Evolutionary conservation across 2,113 vertebrate genomes (phyloP).

Genomic region (Tamias sibiricus): DNA sequence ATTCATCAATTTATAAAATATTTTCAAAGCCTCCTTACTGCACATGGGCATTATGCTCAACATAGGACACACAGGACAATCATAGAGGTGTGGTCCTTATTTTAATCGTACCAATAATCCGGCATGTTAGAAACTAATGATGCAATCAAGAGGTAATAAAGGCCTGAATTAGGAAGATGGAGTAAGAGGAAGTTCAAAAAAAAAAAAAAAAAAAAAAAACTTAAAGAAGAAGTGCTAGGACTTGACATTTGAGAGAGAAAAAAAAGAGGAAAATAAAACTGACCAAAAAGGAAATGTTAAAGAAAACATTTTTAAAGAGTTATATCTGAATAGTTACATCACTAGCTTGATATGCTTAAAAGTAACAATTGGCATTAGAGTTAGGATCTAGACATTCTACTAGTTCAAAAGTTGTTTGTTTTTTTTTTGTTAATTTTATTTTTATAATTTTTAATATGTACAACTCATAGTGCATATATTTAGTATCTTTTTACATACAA

Average conservation of each 20-base stretch:
- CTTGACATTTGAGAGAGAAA: background rate
- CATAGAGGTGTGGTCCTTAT: background rate
- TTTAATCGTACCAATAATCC: background rate
- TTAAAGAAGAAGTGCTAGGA: background rate
- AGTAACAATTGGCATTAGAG: background rate
- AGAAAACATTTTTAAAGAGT: background rate
- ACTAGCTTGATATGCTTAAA: background rate
- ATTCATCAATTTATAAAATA: conserved; percentile 5
- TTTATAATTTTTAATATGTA: too few relatives aligned
- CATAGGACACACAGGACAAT: background rate
- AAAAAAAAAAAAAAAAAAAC: background rate
- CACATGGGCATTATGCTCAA: background rate
- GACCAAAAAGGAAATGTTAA: background rate
- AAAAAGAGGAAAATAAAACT: background rate
- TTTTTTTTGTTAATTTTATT: too few relatives aligned
- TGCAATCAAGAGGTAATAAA: background rate
- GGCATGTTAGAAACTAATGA: background rate
- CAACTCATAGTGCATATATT: too few relatives aligned
- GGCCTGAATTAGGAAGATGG: background rate
- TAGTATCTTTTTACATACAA: too few relatives aligned
- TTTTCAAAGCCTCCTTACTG: background rate
- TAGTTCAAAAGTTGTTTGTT: background rate
- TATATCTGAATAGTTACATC: background rate
- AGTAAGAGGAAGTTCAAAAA: background rate
- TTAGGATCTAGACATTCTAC: background rate